Conservation (phyloP, 2,113 vertebrate genomes). For the Aspidoscelis tigris region DNA sequence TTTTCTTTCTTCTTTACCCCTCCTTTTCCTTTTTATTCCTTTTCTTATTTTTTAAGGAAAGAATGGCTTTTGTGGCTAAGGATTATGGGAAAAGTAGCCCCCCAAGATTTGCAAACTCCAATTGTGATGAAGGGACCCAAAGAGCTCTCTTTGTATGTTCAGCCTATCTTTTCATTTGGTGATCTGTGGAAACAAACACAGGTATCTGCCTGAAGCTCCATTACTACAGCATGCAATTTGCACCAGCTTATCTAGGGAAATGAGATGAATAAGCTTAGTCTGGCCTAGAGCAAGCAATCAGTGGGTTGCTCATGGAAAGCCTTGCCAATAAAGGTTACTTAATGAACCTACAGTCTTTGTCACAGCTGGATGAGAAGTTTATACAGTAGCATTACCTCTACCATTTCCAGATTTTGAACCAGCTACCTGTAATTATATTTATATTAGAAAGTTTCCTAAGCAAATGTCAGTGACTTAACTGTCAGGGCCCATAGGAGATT, state of each 20-base stretch:
- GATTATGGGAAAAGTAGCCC: too few relatives aligned
- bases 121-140: not conserved
- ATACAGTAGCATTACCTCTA: not conserved
- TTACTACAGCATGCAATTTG: not conserved
- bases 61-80: too few relatives aligned
- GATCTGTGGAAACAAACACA: not conserved
- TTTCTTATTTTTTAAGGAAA: too few relatives aligned
- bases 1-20: too few relatives aligned
- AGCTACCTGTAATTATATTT: not conserved
- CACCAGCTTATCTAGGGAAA: not conserved
- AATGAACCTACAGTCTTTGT: not conserved
- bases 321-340: not conserved
- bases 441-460: too few relatives aligned
- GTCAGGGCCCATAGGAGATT: too few relatives aligned
- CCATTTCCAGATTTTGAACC: not conserved
- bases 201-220: not conserved
- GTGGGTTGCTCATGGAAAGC: not conserved
- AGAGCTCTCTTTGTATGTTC: not conserved
- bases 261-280: not conserved
- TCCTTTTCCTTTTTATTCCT: too few relatives aligned
- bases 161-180: not conserved
- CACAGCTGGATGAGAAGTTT: not conserved
- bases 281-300: not conserved
- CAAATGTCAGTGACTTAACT: too few relatives aligned
- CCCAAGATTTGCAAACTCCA: too few relatives aligned